phyloP scores from a whole-genome alignment of 92 coral and sea anemone genomes.

The Palythoa caribaeorum region DNA sequence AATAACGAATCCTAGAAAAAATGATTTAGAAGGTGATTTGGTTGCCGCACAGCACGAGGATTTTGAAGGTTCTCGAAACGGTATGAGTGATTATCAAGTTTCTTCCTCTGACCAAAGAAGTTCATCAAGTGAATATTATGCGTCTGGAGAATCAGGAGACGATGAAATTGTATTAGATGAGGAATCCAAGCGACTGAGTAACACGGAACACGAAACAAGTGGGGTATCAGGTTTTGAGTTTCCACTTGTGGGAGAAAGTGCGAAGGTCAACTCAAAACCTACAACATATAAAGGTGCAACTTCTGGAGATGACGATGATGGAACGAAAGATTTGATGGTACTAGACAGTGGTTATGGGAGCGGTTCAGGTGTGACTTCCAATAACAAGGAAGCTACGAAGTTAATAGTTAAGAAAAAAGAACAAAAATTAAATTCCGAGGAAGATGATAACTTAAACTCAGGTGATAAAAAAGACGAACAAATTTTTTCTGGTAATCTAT shows the following conservation, averaged over 20 bases:
- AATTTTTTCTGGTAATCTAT: neutral
- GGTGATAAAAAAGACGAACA: constrained; percentile 7
- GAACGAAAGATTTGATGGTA: neutral
- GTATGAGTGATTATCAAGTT: neutral
- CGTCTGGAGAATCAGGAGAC: constrained; percentile 10
- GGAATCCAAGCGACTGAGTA: neutral
- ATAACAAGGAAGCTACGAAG: neutral
- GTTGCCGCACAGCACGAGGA: constrained; percentile 14
- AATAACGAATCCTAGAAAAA: neutral
- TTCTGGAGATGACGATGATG: neutral
- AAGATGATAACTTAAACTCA: neutral
- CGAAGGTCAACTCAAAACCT: neutral
- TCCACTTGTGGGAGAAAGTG: constrained; percentile 10
- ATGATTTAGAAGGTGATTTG: constrained; percentile 1
- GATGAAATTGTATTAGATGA: neutral
- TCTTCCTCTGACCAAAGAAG: neutral
- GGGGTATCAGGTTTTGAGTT: constrained; percentile 32
- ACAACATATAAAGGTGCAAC: neutral
- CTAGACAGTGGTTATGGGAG: neutral
- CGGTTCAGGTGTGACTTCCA: neutral
- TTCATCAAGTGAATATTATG: neutral
- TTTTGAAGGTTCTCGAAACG: neutral
- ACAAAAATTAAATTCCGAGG: neutral
- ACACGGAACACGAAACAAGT: neutral
- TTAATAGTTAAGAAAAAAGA: neutral